phyloP scores from a whole-genome alignment of 2,113 vertebrate species.

The Eptesicus fuscus region DNA sequence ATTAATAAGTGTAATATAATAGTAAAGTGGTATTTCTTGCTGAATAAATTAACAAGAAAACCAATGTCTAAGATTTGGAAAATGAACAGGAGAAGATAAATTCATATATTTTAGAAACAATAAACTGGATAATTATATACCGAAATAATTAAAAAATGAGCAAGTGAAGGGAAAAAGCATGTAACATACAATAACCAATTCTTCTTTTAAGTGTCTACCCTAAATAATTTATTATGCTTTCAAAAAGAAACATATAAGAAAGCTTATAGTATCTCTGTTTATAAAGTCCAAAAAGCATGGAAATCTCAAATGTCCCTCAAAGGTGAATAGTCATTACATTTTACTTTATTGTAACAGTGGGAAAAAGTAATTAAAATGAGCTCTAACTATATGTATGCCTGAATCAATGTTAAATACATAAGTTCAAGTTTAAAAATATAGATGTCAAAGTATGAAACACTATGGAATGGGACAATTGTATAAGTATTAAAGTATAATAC shows the following conservation, averaged over 20 bases:
- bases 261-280: background rate
- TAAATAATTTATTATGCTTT: background rate
- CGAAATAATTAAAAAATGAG: background rate
- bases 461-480: background rate
- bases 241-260: background rate
- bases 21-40: background rate
- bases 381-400: background rate
- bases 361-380: background rate
- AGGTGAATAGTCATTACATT: background rate
- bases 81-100: background rate
- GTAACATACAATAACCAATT: background rate
- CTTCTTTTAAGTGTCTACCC: background rate
- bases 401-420: background rate
- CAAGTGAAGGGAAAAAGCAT: background rate
- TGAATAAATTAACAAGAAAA: background rate
- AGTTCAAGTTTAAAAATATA: background rate
- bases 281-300: background rate
- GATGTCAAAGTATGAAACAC: background rate
- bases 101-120: background rate
- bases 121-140: background rate
- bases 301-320: background rate
- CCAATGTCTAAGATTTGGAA: background rate
- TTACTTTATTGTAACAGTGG: background rate
- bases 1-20: too few relatives aligned
- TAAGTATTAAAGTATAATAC: background rate